Percentiles rank a stretch among this genome's conserved stretches.
These are phyloP conservation scores for Nothoprocta pentlandii DNA, from an alignment of 2,113 vertebrate species.

Conservation along the genomic window DNA sequence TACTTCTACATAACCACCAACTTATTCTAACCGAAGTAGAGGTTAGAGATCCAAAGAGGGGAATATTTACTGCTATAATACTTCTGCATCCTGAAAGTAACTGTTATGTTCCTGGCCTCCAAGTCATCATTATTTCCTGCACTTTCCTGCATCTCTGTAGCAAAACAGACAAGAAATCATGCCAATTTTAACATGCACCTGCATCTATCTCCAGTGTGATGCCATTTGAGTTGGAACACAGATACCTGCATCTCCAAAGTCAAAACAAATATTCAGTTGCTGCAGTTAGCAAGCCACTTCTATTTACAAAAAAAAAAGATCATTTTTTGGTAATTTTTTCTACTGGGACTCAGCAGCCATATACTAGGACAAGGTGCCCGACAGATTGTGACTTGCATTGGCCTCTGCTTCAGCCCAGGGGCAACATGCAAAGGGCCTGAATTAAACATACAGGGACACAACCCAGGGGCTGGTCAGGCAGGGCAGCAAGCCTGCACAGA, in stretches of 20 bases:
- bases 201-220: not conserved
- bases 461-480: too few species aligned
- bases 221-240: not conserved
- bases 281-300: not conserved
- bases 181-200: not conserved
- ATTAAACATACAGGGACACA: not conserved
- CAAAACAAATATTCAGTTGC: not conserved
- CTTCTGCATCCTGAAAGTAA: not conserved
- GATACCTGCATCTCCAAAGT: fast-evolving
- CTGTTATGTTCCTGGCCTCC: not conserved
- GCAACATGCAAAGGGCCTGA: not conserved
- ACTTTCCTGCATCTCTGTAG: not conserved
- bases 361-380: not conserved
- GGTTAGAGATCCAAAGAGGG: not conserved
- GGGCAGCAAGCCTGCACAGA: too few species aligned
- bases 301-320: not conserved
- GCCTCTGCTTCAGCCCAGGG: too few species aligned
- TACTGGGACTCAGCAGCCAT: not conserved
- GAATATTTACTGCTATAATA: not conserved
- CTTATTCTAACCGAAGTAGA: not conserved
- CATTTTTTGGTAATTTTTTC: not conserved
- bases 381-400: not conserved
- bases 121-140: not conserved
- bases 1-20: not conserved
- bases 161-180: not conserved